Evolutionary conservation across 2,797 vertebrate species (phyloP).

Genomic region (Pterois miles): DNA sequence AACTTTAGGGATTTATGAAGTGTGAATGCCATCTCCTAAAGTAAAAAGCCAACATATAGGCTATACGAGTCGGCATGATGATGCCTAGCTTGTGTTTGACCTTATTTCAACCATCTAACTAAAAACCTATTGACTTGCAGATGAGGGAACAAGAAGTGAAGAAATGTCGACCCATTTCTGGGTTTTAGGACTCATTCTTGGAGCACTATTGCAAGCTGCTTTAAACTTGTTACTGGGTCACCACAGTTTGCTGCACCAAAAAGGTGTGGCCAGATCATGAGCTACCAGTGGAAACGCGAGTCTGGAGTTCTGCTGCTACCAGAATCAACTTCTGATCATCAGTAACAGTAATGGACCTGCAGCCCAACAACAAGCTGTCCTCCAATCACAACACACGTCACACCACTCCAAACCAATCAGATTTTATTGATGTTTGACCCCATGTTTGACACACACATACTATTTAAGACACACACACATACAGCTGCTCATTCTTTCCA

Average conservation of each 20-base stretch:
- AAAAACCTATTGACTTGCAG: no score
- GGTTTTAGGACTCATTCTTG: no score
- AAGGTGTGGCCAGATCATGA: not conserved
- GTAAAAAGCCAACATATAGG: no score
- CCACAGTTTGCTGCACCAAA: not conserved
- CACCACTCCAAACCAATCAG: not conserved
- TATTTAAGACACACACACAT: not conserved
- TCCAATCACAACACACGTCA: not conserved
- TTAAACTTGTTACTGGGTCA: not conserved
- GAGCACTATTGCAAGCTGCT: no score
- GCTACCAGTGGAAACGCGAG: not conserved
- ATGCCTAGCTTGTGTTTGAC: no score
- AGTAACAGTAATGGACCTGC: not conserved
- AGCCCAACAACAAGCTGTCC: not conserved
- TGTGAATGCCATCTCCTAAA: no score
- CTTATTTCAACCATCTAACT: no score
- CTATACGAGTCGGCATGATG: no score
- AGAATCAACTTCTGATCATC: not conserved
- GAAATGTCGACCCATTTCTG: no score
- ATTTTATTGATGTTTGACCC: not conserved
- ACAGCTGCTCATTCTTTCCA: constrained; percentile 63
- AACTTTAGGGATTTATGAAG: no score
- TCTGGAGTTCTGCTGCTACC: not conserved
- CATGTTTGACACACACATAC: not conserved
- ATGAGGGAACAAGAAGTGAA: no score